Percentiles rank a stretch among this genome's conserved stretches.
Conservation (phyloP, 2,888 invertebrate genomes). For the Boloria selene region DNA sequence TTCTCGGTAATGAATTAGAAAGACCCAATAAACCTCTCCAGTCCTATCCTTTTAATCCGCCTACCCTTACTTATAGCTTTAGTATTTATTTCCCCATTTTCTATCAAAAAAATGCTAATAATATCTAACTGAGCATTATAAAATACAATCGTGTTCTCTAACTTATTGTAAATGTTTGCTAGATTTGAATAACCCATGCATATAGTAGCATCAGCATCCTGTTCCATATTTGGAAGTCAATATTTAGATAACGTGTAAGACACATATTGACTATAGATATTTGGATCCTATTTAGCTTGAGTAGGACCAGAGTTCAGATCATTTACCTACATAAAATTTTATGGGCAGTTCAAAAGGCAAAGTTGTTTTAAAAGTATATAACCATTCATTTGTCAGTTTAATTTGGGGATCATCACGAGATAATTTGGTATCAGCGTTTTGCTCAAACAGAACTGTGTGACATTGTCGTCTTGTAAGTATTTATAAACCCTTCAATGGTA, state of each 20-base stretch:
- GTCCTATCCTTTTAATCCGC: conserved; percentile 64
- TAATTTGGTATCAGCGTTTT: conserved; percentile 62
- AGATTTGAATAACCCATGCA: conserved; percentile 60
- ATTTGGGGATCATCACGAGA: conserved; percentile 64
- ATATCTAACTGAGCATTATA: conserved; percentile 59
- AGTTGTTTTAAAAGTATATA: conserved; percentile 50
- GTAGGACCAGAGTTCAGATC: conserved; percentile 72
- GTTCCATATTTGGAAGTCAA: conserved; percentile 52
- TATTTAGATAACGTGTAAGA: conserved; percentile 49
- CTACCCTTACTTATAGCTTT: conserved; percentile 79
- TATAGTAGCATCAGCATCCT: conserved; percentile 62
- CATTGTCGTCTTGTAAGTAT: conserved; percentile 79
- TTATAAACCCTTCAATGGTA: conserved; percentile 66
- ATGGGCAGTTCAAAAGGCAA: conserved; percentile 46
- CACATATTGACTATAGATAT: conserved; percentile 60
- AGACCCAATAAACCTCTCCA: conserved; percentile 43
- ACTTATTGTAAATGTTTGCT: conserved; percentile 60
- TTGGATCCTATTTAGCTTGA: conserved; percentile 65
- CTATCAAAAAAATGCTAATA: conserved; percentile 66
- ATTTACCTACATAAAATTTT: conserved; percentile 60
- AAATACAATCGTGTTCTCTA: conserved; percentile 56
- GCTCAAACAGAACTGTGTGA: conserved; percentile 63
- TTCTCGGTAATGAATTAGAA: conserved; percentile 30
- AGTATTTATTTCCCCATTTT: conserved; percentile 69
- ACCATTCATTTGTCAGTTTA: conserved; percentile 69